A percentile compares a stretch with the other conserved stretches of the same genome.
phyloP scores from a whole-genome alignment of 2,113 vertebrate species.

The Lagenorhynchus albirostris region DNA sequence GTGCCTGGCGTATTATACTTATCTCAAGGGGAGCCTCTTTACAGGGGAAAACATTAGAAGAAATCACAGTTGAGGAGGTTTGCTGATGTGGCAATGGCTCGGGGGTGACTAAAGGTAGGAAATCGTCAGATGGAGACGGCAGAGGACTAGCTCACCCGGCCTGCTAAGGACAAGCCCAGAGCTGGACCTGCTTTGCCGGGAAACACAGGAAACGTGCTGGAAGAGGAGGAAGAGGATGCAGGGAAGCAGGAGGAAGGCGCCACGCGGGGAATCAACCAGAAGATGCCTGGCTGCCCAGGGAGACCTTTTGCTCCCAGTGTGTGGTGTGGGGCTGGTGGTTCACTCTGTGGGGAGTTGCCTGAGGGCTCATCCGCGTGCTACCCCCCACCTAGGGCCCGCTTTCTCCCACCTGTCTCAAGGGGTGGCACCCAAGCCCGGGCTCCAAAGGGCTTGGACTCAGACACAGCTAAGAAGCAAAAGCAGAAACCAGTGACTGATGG shows the following conservation, averaged over 20 bases:
- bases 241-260: neutral
- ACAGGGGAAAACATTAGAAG: neutral
- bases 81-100: neutral
- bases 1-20: neutral
- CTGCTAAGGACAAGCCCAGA: neutral
- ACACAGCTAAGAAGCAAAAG: neutral
- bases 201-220: neutral
- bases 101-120: neutral
- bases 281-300: rapidly evolving
- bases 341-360: too few species aligned
- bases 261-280: neutral
- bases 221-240: neutral
- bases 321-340: neutral
- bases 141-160: neutral
- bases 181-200: neutral
- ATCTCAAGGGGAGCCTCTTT: neutral
- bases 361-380: rapidly evolving
- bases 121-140: rapidly evolving
- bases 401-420: neutral
- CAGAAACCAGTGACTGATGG: neutral
- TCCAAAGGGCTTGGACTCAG: neutral
- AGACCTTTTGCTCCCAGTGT: neutral
- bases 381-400: neutral
- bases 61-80: neutral
- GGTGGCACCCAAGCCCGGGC: neutral